phyloP scores from a whole-genome alignment of 2,797 vertebrate species.

The Gastrophryne carolinensis region DNA sequence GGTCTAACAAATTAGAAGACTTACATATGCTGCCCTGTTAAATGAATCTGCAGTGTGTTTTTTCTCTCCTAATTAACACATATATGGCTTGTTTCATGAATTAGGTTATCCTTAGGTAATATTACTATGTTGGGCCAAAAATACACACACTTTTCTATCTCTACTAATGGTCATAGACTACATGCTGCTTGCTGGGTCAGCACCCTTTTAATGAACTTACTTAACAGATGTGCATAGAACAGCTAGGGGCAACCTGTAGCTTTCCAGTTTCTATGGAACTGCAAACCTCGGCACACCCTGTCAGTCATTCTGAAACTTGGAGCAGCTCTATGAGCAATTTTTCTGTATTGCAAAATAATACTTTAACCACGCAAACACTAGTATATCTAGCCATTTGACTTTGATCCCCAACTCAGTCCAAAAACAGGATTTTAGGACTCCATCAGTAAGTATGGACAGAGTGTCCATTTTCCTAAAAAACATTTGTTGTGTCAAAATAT shows the following conservation, averaged over 20 bases:
- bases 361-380: too few relatives aligned
- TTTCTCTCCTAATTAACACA: slow-evolving; percentile 49
- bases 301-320: too few relatives aligned
- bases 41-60: slow-evolving; percentile 30
- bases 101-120: slow-evolving; percentile 47
- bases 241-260: not conserved
- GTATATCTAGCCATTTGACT: too few relatives aligned
- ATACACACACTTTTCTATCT: slow-evolving; percentile 1
- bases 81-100: slow-evolving; percentile 31
- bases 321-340: too few relatives aligned
- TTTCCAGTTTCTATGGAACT: not conserved
- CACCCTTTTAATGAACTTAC: slow-evolving; percentile 10
- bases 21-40: slow-evolving; percentile 43
- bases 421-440: too few relatives aligned
- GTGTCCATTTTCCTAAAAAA: too few relatives aligned
- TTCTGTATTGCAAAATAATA: too few relatives aligned
- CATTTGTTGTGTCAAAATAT: too few relatives aligned
- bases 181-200: slow-evolving; percentile 15
- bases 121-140: slow-evolving; percentile 30
- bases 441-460: too few relatives aligned
- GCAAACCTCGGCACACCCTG: not conserved
- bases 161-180: not conserved
- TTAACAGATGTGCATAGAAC: not conserved
- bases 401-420: too few relatives aligned
- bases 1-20: slow-evolving; percentile 48